These are phyloP conservation scores for Stenodera caucasica DNA, from an alignment of 2,888 invertebrate species.

Conservation along the genomic window DNA sequence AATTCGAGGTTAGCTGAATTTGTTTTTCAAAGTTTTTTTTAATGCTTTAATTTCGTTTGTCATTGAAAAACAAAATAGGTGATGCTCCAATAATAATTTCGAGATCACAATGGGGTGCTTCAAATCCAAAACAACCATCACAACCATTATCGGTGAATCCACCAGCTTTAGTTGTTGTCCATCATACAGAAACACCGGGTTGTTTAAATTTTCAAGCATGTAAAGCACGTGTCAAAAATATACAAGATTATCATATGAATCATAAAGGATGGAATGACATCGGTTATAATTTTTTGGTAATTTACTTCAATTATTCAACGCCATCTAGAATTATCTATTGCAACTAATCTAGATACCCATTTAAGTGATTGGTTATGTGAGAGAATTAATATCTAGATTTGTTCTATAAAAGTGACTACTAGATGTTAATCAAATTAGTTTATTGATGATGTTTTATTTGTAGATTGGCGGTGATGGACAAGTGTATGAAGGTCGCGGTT, in stretches of 20 bases:
- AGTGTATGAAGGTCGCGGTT: constrained; percentile 68
- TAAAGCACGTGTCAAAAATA: constrained; percentile 48
- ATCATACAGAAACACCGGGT: constrained; percentile 52
- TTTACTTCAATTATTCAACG: no score
- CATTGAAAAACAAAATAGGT: constrained; percentile 24
- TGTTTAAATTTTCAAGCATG: constrained; percentile 52
- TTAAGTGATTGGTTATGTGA: no score
- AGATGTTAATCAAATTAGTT: no score
- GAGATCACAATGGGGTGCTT: constrained; percentile 55
- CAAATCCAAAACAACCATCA: constrained; percentile 30
- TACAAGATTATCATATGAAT: constrained; percentile 52
- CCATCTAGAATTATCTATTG: no score
- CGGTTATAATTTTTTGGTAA: constrained; percentile 53
- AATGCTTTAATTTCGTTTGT: no score
- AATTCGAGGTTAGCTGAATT: background rate
- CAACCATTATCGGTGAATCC: constrained; percentile 43
- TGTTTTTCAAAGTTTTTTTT: background rate
- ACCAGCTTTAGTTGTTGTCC: constrained; percentile 53
- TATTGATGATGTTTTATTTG: no score
- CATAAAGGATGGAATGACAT: constrained; percentile 47
- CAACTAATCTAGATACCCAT: no score
- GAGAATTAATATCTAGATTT: no score
- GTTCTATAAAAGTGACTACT: no score
- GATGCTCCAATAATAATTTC: constrained; percentile 47
- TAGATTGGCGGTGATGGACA: constrained; percentile 67